Evolutionary conservation across 2,888 invertebrate species (phyloP), one percentile per base, ranked within the genome.

Genomic region (Fragum sueziense): DNA sequence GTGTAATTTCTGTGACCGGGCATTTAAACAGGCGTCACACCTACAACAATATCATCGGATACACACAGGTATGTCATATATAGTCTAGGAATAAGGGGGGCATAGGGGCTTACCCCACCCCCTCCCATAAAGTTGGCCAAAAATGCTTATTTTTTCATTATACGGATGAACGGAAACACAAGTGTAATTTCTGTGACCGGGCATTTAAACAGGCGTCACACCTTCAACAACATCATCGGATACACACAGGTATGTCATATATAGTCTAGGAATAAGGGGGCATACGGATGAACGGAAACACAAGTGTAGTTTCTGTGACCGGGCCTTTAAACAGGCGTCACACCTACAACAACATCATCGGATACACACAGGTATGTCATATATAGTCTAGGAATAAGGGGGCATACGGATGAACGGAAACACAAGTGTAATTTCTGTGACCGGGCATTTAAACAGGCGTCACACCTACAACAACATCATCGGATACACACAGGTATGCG

Each of bases 201-300:
- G 95, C 98, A 93, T 99, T 99, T 95, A 99, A 99, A 93, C 98
- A 98, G 94, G 95, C 98, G 83, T 97, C 97, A 90, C 98, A 98
- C 94, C 98, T 99, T 11, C 98, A 98, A 92, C 98, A 98, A 92
- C 98, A 98, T 93, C 98, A 98, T 68, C 95, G 98, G 89, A 95
- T 98, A 79, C 98, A 98, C 94, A 98, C 98, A 94, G 98, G 98
- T 98, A 93, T 6, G 22, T n/a, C n/a, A n/a, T n/a, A n/a, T n/a
- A n/a, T n/a, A n/a, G n/a, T n/a, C n/a, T n/a, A n/a, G n/a, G n/a
- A n/a, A n/a, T n/a, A n/a, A n/a, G n/a, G n/a, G 98, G 98, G 72
- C 98, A 99, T 93, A 98, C 98, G n/a, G 98, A 98, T 73, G 98
- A 98, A 94, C 98, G 98, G 93, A 98, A 98, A 17, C 98, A 98